phyloP scores from a whole-genome alignment of 92 coral and sea anemone genomes.

The Porites lobata region DNA sequence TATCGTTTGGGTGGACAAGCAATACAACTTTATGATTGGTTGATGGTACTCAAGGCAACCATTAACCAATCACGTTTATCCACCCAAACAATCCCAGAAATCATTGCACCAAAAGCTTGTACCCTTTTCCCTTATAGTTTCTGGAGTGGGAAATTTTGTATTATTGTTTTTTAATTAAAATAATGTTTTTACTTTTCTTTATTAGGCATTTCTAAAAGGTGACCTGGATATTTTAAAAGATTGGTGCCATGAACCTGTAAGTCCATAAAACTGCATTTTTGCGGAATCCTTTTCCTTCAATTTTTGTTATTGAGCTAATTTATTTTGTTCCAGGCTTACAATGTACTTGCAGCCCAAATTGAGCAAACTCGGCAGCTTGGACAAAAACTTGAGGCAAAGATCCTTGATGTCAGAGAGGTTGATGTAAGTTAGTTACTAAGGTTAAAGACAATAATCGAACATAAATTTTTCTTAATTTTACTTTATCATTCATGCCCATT shows the following conservation, averaged over 20 bases:
- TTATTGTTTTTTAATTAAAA: background rate
- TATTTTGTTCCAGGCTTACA: conserved; percentile 81
- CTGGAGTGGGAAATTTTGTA: background rate
- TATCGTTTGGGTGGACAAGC: too few species aligned
- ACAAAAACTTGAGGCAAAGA: conserved; percentile 86
- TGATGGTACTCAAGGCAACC: too few species aligned
- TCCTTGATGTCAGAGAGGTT: conserved; percentile 96
- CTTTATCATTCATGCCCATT: too few species aligned
- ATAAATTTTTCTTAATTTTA: too few species aligned
- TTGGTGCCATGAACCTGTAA: conserved; percentile 99
- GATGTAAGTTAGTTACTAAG: conserved; percentile 74
- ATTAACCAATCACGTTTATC: too few species aligned
- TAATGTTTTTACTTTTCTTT: background rate
- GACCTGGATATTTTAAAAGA: conserved; percentile 92
- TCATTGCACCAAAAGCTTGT: too few species aligned
- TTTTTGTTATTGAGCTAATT: background rate
- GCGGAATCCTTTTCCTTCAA: background rate
- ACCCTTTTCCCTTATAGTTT: too few species aligned
- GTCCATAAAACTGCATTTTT: conserved; percentile 5
- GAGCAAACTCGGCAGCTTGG: conserved; percentile 96
- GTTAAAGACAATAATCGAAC: too few species aligned
- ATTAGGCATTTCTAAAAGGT: conserved; percentile 92
- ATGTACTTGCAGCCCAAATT: conserved; percentile 95
- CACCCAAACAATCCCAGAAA: too few species aligned
- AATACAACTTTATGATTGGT: too few species aligned